Base-by-base conservation (phyloP, 2,797 vertebrate genomes). In the Pseudochirops cupreus region DNA sequence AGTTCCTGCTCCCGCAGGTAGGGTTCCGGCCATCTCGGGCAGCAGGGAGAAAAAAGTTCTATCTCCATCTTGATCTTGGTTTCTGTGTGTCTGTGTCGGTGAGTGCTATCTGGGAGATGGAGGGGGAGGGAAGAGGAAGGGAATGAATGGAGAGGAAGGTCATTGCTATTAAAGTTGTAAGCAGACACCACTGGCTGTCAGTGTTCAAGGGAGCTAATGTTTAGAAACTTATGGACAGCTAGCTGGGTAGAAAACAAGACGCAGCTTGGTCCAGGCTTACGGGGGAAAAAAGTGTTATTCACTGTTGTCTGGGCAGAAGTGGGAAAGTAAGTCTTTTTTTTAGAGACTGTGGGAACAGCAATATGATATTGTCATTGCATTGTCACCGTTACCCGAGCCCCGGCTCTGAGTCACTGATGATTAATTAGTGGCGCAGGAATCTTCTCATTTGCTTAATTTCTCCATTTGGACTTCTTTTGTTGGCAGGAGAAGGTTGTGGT, bases 1-100 rank as follows among this genome's bases (percentile, higher is more conserved):
- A 10, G 92, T 52, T 92, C 74, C 82, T 87, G 90, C 16, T 92
- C 53, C 46, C 67, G 62, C 95, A 97, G 98, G 98, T 98, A 98
- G 97, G 98, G 95, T 91, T 82, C 74, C 46, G 59, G 62, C 55
- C 21, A 2, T 94, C 53, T 58, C 16, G 59, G 92, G 52, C 18
- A 14, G 90, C 67, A 91, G 89, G 53, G n/a, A 14, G 67, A 26
- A 55, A 9, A 87, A 94, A 57, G 50, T 82, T 92, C 21, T 18
- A 16, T 14, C 10, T 26, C 28, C 55, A 92, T 50, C 58, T 56
- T 55, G 58, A 87, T 26, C 10, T 1, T 54, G 56, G 24, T 33
- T n/a, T 50, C 3, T 26, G 21, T 50, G 9, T 39, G 16, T 18
- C 53, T 74, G 26, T 55, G 13, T 46, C 24, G 31, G 58, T 82